These are phyloP conservation scores for Enteromius fasciolatus DNA, from an alignment of 2,797 vertebrate species.

Conservation along the genomic window DNA sequence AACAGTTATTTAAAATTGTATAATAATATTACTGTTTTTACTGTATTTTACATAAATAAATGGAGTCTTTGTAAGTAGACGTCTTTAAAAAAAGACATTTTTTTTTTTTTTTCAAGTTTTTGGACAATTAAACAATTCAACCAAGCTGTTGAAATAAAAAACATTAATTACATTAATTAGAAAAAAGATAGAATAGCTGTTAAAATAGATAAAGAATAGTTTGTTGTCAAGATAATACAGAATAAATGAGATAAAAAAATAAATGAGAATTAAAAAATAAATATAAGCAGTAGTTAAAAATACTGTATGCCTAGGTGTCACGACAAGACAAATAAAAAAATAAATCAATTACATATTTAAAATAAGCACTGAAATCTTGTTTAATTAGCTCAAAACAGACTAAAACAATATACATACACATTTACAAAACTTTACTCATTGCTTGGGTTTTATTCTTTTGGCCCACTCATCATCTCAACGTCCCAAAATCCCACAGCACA, in stretches of 20 bases:
- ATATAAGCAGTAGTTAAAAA: neutral
- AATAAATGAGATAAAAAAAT: too few relatives aligned
- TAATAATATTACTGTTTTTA: neutral
- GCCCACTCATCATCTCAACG: neutral
- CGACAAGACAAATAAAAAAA: neutral
- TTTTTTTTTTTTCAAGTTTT: neutral
- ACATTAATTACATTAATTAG: neutral
- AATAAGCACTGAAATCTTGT: neutral
- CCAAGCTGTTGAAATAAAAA: neutral
- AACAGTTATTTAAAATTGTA: neutral
- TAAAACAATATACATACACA: neutral
- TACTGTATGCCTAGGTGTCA: neutral
- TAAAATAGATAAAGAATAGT: neutral
- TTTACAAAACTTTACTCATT: neutral
- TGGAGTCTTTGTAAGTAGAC: neutral
- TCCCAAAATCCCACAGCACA: neutral
- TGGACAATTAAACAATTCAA: constrained; percentile 1
- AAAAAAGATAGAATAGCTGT: neutral
- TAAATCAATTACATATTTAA: neutral
- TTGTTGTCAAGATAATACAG: neutral
- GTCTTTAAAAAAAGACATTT: too few relatives aligned
- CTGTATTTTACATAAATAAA: neutral
- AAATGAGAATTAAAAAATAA: neutral
- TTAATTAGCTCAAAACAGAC: neutral
- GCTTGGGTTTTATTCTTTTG: neutral